Percentiles rank a stretch among this genome's conserved stretches.
phyloP scores from a whole-genome alignment of 2,888 invertebrate species.

The Oligia fasciuncula region DNA sequence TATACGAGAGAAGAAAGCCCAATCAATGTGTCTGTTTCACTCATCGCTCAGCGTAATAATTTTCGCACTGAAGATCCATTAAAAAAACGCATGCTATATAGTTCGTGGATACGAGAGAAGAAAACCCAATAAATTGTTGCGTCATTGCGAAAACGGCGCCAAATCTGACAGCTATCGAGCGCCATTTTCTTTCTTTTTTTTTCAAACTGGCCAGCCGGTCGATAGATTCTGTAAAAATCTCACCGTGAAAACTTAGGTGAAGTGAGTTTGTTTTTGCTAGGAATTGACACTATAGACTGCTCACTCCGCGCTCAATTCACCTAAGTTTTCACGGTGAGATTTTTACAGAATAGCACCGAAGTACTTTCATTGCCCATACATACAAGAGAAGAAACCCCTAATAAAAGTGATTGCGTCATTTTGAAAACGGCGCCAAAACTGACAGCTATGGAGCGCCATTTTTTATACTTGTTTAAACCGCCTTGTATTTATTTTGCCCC shows the following conservation, averaged over 20 bases:
- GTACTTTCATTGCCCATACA: neutral
- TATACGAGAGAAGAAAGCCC: too few species aligned
- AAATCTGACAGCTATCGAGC: neutral
- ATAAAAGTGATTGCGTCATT: neutral
- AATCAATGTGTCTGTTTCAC: too few species aligned
- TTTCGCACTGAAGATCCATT: neutral
- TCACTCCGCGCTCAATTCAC: too few species aligned
- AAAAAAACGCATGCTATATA: neutral
- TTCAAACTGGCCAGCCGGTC: too few species aligned
- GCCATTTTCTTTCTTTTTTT: too few species aligned
- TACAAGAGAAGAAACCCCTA: neutral
- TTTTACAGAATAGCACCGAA: too few species aligned
- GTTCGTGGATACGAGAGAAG: neutral
- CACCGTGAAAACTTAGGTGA: too few species aligned
- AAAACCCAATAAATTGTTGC: neutral
- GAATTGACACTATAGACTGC: too few species aligned
- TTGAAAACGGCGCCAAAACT: conserved; percentile 2
- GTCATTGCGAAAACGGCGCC: neutral
- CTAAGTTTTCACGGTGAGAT: too few species aligned
- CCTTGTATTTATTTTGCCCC: too few species aligned
- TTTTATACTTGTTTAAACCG: neutral
- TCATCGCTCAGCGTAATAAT: neutral
- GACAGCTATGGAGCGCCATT: neutral
- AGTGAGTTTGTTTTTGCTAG: too few species aligned
- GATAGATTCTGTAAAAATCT: too few species aligned